Evolutionary conservation across 2,888 invertebrate genomes (phyloP).

Genomic region (Diarsia brunnea): DNA sequence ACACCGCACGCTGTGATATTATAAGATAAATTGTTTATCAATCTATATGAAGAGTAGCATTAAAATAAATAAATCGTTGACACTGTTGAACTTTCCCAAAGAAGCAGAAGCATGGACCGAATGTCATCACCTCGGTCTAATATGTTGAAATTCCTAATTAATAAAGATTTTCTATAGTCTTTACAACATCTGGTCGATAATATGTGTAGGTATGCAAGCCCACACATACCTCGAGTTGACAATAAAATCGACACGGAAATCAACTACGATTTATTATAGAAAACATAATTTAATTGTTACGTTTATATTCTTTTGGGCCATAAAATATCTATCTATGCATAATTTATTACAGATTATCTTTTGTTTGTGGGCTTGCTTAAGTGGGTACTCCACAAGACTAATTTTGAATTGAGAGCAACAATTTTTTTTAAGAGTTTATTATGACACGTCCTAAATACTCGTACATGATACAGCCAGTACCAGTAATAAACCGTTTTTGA

Average conservation of each 20-base stretch:
- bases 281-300: slow-evolving; percentile 69
- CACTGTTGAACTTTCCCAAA: slow-evolving; percentile 38
- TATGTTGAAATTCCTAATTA: slow-evolving; percentile 51
- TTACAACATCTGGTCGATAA: slow-evolving; percentile 58
- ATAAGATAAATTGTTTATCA: slow-evolving; percentile 37
- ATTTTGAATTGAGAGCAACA: slow-evolving; percentile 32
- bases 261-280: slow-evolving; percentile 64
- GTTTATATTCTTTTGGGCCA: slow-evolving; percentile 53
- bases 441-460: neutral
- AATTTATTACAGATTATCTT: slow-evolving; percentile 58
- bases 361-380: slow-evolving; percentile 25
- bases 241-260: slow-evolving; percentile 68
- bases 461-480: neutral
- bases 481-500: neutral
- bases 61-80: slow-evolving; percentile 52
- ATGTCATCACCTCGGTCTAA: slow-evolving; percentile 46
- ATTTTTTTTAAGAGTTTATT: neutral
- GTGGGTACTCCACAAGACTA: neutral
- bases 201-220: slow-evolving; percentile 61
- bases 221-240: slow-evolving; percentile 59
- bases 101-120: slow-evolving; percentile 19
- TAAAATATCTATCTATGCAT: slow-evolving; percentile 61
- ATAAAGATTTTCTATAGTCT: slow-evolving; percentile 38
- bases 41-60: slow-evolving; percentile 48
- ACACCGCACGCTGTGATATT: slow-evolving; percentile 51